phyloP scores from a whole-genome alignment of 2,797 vertebrate species.

The Poeciliopsis turneri region DNA sequence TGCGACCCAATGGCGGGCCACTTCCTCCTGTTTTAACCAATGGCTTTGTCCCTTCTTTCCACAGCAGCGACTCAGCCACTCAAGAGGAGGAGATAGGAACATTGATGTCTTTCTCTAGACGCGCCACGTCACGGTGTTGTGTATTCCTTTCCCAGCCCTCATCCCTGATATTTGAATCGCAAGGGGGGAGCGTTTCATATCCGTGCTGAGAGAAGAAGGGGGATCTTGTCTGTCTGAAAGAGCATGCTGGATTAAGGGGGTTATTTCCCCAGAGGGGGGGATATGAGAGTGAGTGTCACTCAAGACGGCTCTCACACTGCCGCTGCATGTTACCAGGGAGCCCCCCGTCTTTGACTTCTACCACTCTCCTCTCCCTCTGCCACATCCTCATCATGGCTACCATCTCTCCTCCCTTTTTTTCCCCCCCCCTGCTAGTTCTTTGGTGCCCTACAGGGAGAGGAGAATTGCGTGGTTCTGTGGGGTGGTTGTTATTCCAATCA shows the following conservation, averaged over 20 bases:
- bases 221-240: slow-evolving; percentile 92
- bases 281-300: slow-evolving; percentile 86
- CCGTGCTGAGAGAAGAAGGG: slow-evolving; percentile 86
- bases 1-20: slow-evolving; percentile 65
- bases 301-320: slow-evolving; percentile 74
- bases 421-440: slow-evolving; percentile 68
- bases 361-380: slow-evolving; percentile 47
- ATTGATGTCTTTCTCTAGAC: slow-evolving; percentile 75
- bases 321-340: slow-evolving; percentile 74
- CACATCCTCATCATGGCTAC: slow-evolving; percentile 48
- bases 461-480: slow-evolving; percentile 76
- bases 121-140: slow-evolving; percentile 73
- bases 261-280: slow-evolving; percentile 94
- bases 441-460: slow-evolving; percentile 70
- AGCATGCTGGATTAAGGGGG: slow-evolving; percentile 91
- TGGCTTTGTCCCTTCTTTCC: slow-evolving; percentile 55
- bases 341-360: slow-evolving; percentile 65
- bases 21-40: slow-evolving; percentile 66
- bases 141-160: slow-evolving; percentile 72
- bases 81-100: slow-evolving; percentile 56
- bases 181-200: slow-evolving; percentile 88
- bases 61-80: slow-evolving; percentile 61
- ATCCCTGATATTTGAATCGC: slow-evolving; percentile 82
- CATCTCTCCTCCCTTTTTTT: slow-evolving; percentile 46
- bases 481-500: slow-evolving; percentile 86